A percentile compares a stretch with the other conserved stretches of the same genome.
phyloP scores from a whole-genome alignment of 2,113 vertebrate species.

The Osmerus eperlanus region DNA sequence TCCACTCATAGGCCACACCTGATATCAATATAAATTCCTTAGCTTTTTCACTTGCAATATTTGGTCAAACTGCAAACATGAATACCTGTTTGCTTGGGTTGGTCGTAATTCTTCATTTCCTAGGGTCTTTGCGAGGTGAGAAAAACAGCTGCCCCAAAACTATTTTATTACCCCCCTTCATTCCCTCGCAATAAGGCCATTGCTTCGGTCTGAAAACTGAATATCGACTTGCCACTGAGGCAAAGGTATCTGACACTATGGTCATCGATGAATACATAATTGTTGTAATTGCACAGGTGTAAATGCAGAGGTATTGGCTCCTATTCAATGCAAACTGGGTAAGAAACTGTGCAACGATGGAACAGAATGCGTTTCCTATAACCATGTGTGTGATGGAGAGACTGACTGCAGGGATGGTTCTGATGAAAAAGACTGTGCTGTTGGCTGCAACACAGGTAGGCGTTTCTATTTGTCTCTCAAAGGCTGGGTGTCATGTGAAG shows the following conservation, averaged over 20 bases:
- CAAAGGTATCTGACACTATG: too few species aligned
- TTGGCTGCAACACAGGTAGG: slow-evolving; percentile 74
- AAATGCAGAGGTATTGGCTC: slow-evolving; percentile 29
- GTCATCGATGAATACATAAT: not conserved
- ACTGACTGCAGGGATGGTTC: slow-evolving; percentile 81
- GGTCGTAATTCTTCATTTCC: slow-evolving; percentile 32
- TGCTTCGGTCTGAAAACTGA: not conserved
- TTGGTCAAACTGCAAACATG: slow-evolving; percentile 43
- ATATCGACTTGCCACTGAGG: not conserved
- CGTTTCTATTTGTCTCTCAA: slow-evolving; percentile 13
- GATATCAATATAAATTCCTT: slow-evolving; percentile 40
- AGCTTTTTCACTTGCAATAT: rapidly evolving
- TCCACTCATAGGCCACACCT: slow-evolving; percentile 43
- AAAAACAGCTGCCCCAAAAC: not conserved
- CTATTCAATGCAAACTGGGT: slow-evolving; percentile 38
- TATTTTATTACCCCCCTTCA: not conserved
- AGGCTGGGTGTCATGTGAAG: slow-evolving; percentile 42
- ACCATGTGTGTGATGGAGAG: slow-evolving; percentile 80
- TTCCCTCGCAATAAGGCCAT: too few species aligned
- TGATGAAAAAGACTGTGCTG: slow-evolving; percentile 75
- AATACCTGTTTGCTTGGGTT: slow-evolving; percentile 43
- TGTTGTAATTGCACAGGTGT: slow-evolving; percentile 6
- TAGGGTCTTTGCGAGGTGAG: slow-evolving; percentile 49
- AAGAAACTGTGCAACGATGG: slow-evolving; percentile 68
- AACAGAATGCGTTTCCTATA: slow-evolving; percentile 69